Percentiles rank a stretch among this genome's conserved stretches.
These are phyloP conservation scores for Pegoplata infirma DNA, from an alignment of 2,888 invertebrate species.

Conservation along the genomic window DNA sequence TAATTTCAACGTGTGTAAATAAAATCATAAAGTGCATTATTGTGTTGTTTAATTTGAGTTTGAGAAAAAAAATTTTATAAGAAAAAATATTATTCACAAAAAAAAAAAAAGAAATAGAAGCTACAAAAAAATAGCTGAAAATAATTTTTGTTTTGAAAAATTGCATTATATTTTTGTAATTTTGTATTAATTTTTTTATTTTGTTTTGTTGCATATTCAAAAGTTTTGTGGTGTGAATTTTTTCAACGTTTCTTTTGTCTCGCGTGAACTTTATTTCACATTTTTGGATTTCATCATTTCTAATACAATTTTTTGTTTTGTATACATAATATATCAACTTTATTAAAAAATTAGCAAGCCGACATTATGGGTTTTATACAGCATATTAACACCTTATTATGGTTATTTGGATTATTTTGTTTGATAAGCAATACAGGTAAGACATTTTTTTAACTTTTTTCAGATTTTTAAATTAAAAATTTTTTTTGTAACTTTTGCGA, in stretches of 20 bases:
- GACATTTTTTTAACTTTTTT: slow-evolving; percentile 38
- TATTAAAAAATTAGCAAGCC: slow-evolving; percentile 16
- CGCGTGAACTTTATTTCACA: slow-evolving; percentile 58
- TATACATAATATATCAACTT: slow-evolving; percentile 10
- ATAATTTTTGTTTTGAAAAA: slow-evolving; percentile 34
- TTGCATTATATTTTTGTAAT: slow-evolving; percentile 36
- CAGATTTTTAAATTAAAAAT: too few species aligned
- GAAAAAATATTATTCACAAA: slow-evolving; percentile 22
- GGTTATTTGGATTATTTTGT: slow-evolving; percentile 75
- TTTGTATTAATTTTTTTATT: too few species aligned
- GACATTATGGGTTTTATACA: slow-evolving; percentile 71
- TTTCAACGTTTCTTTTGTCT: slow-evolving; percentile 1
- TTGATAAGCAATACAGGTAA: slow-evolving; percentile 75
- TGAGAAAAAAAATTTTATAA: slow-evolving; percentile 57
- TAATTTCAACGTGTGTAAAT: slow-evolving; percentile 45
- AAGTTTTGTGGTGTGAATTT: slow-evolving; percentile 47
- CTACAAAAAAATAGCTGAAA: slow-evolving; percentile 32
- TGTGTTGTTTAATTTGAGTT: slow-evolving; percentile 58
- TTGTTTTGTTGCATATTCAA: slow-evolving; percentile 31
- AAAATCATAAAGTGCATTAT: slow-evolving; percentile 57
- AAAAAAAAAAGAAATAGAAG: slow-evolving; percentile 28
- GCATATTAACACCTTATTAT: slow-evolving; percentile 67
- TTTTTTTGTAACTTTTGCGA: too few species aligned
- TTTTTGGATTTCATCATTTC: slow-evolving; percentile 29
- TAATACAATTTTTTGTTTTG: too few species aligned